phyloP scores from a whole-genome alignment of 2,113 vertebrate genomes.

The Chaetops frenatus region DNA sequence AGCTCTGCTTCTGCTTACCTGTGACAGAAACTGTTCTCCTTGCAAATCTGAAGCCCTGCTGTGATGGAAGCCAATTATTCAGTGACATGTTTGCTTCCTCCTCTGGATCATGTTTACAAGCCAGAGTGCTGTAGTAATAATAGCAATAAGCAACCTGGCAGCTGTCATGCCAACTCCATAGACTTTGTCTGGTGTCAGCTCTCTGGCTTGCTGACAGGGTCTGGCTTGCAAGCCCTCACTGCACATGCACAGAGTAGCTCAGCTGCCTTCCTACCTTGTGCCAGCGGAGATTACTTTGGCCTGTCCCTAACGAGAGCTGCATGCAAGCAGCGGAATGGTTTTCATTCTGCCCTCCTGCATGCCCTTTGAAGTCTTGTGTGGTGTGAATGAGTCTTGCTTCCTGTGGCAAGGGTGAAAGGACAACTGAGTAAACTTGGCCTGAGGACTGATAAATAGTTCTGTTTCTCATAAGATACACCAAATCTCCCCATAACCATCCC shows the following conservation, averaged over 20 bases:
- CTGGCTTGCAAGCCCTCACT: neutral
- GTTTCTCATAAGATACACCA: neutral
- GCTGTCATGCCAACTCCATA: conserved; percentile 23
- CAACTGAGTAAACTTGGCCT: conserved; percentile 32
- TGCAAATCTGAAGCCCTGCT: neutral
- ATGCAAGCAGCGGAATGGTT: neutral
- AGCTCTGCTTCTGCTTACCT: neutral
- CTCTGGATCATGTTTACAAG: conserved; percentile 43
- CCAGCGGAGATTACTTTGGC: neutral
- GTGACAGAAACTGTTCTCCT: neutral
- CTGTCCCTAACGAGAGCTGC: neutral
- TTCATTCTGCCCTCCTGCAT: neutral
- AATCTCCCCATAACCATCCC: neutral
- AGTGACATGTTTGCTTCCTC: conserved; percentile 22
- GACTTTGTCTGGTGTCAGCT: neutral
- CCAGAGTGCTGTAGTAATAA: conserved; percentile 2
- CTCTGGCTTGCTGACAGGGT: conserved; percentile 2
- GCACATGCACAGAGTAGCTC: neutral
- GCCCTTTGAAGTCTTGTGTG: neutral
- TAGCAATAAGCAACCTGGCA: conserved; percentile 27
- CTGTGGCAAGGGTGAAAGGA: conserved; percentile 30
- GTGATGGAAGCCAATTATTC: conserved; percentile 4
- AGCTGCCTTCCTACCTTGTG: conserved; percentile 14
- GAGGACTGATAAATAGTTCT: neutral
- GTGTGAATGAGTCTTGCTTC: conserved; percentile 23